Base-by-base conservation (phyloP, 2,797 vertebrate species). In the Toxotes lorentzi region DNA sequence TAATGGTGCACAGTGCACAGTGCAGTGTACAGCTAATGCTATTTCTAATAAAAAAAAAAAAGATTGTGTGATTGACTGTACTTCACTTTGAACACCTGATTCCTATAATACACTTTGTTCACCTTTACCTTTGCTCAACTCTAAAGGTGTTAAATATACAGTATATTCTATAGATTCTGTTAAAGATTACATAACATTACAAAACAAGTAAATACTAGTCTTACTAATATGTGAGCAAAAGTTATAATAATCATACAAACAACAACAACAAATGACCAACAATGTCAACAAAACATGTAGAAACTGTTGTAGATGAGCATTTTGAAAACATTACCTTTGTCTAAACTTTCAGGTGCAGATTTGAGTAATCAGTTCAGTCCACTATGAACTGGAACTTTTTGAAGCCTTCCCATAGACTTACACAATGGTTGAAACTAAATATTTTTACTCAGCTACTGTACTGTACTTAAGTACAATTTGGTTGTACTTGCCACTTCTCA, bases 1-100 rank as follows among this genome's bases (percentile, higher is more conserved):
- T 92, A 92, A 91, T 91, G 82, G 67, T 83, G 85, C 89, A 91
- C 79, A 89, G 51, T 87, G 81, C 84, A 90, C 86, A 85, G 64
- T 85, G 84, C 87, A 90, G 81, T 94, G 93, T 93, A 94, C 93
- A 95, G 93, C 81, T 88, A 91, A 92, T 89, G 86, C 87, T 88
- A 91, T 94, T 94, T 93, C 89, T 93, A 93, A 93, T 90, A 82
- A 91, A 90, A 86, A 70, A 68, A 64, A 70, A 48, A 65, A 61
- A 48, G 21, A 60, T 14, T 75, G 64, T 73, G 59, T 81, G 79
- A 76, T 38, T 66, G 58, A 72, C 17, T 53, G 7, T 4, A 30
- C 2, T 63, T 68, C n/a, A 64, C 64, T 82, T 43, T 67, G 4
- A 76, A 30, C 32, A 60, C 53, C 4, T 13, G 19, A 40, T 21